Conservation (phyloP, 2,888 invertebrate genomes). For the Smittia sp. region DNA sequence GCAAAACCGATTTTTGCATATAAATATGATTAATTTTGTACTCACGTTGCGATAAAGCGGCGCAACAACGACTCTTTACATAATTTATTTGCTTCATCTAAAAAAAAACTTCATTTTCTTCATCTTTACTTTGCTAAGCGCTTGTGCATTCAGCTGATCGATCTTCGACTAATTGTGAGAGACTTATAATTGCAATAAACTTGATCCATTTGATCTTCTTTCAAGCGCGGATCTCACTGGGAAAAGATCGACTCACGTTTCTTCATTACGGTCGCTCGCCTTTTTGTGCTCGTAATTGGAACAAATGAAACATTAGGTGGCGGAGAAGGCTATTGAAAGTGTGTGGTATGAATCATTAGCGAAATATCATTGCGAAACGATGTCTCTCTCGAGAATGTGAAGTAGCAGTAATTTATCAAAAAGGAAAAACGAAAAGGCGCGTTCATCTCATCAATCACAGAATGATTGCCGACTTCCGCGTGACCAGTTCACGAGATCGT, state of each 20-base stretch:
- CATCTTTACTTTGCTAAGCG: not conserved
- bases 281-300: slow-evolving; percentile 12
- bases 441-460: not conserved
- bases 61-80: not conserved
- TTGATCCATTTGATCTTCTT: slow-evolving; percentile 1
- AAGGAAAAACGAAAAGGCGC: not conserved
- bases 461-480: not conserved
- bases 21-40: slow-evolving; percentile 8
- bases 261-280: not conserved
- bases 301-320: slow-evolving; percentile 12
- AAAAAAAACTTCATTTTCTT: not conserved
- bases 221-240: not conserved
- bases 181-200: not conserved
- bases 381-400: not conserved
- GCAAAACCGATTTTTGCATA: not conserved
- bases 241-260: not conserved
- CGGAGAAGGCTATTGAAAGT: slow-evolving; percentile 9
- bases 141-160: not conserved
- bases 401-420: slow-evolving; percentile 5
- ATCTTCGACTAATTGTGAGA: not conserved
- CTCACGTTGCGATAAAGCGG: not conserved
- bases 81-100: not conserved
- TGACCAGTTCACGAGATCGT: not conserved
- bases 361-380: not conserved
- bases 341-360: slow-evolving; percentile 1